Evolutionary conservation across 2,797 vertebrate species (phyloP), one percentile per base, ranked within the genome.

Genomic region (Protonibea diacanthus): DNA sequence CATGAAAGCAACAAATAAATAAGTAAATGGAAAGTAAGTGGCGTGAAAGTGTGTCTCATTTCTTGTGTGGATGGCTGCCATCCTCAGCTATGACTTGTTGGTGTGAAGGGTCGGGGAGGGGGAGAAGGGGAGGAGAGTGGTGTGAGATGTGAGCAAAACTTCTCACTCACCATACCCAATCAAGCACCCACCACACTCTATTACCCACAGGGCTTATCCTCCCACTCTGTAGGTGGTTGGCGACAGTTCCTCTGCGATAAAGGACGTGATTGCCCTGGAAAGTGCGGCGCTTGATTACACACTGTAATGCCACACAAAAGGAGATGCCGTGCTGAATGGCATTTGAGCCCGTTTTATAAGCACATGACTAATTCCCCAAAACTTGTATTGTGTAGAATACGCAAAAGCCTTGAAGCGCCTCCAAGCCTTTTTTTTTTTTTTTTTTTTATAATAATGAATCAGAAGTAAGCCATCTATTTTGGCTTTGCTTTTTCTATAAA

Each of bases 281-380:
- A 86, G 71, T 78, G 87, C 67, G 63, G 74, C 47, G 60, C 88
- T 88, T 90, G 88, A 92, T 93, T 92, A 86, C 83, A 86, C 88
- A 81, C 71, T 81, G 80, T 83, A 89, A 80, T 81, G 80, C 81
- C 80, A 76, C 83, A 90, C 80, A 88, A 87, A 88, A 74, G 77
- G 73, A 78, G 76, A 82, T 68, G 71, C 42, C 48, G 44, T 29
- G 65, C 80, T 65, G 79, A 82, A 85, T 79, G 75, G 77, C 44
- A 20, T 80, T 84, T 71, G 8, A 74, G 84, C 40, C 69, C 47
- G 13, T 87, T 87, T 90, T 80, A 81, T 84, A 87, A 80, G 87
- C 75, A 84, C 78, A 83, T 83, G 86, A 89, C 86, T 84, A 91
- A 92, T 87, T 92, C 84, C 75, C 72, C 80, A 70, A 79, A 88